phyloP scores from a whole-genome alignment of 2,113 vertebrate genomes.

The Clarias macrocephalus region DNA sequence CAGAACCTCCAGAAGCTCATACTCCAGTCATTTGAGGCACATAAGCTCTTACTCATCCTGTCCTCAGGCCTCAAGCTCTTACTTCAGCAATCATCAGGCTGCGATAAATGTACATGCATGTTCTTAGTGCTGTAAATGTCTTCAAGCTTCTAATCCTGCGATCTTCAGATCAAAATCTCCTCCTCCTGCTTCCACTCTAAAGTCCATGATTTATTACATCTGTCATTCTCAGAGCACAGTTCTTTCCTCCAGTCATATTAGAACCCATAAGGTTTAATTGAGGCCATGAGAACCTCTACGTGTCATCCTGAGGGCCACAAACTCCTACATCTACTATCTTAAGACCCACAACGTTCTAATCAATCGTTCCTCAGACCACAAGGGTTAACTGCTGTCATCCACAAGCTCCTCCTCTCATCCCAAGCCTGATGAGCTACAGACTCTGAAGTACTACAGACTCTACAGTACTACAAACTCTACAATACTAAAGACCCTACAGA shows the following conservation, averaged over 20 bases:
- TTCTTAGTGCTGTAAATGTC: too few species aligned
- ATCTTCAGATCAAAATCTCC: not conserved
- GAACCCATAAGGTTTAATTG: not conserved
- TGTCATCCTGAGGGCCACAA: not conserved
- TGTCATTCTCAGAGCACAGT: not conserved
- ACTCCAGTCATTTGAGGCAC: not conserved
- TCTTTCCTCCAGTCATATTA: not conserved
- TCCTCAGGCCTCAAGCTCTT: not conserved
- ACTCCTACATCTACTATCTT: not conserved
- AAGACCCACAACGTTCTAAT: not conserved
- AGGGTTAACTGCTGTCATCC: not conserved
- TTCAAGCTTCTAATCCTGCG: not conserved
- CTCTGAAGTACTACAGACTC: not conserved
- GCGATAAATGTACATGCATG: not conserved
- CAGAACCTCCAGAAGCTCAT: not conserved
- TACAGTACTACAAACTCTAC: too few species aligned
- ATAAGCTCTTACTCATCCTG: not conserved
- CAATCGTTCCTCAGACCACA: not conserved
- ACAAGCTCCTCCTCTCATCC: not conserved
- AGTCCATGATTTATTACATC: not conserved
- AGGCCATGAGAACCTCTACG: not conserved
- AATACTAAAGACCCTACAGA: too few species aligned
- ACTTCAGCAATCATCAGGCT: not conserved
- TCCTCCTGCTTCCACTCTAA: not conserved
- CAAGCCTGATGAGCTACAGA: not conserved